Conservation (phyloP, 2,888 invertebrate species). For the Allolobophora icterica region DNA sequence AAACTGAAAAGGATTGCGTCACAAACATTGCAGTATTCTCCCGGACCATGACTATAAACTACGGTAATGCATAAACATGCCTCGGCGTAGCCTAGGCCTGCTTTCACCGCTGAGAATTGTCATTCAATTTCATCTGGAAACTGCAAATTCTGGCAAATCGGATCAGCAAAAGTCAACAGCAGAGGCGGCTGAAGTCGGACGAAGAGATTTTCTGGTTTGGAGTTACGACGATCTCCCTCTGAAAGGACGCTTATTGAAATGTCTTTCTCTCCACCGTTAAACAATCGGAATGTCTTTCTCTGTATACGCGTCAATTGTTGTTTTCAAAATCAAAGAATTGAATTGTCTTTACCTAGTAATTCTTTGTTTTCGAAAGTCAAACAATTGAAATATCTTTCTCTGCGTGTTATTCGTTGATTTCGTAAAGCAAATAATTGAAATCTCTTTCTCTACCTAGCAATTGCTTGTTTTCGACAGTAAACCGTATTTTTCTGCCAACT, state of each 20-base stretch:
- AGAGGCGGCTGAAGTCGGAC: neutral
- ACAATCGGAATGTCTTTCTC: neutral
- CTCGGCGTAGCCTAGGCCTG: neutral
- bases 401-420: too few species aligned
- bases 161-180: neutral
- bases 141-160: neutral
- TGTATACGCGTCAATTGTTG: neutral
- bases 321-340: neutral
- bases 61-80: neutral
- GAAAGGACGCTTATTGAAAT: neutral
- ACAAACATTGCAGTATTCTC: neutral
- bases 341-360: neutral
- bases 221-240: neutral
- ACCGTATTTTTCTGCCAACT: too few species aligned
- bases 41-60: neutral
- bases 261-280: neutral
- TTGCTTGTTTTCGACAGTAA: too few species aligned
- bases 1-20: neutral
- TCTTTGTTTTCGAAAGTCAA: neutral
- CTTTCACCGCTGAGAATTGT: neutral
- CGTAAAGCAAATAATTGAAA: too few species aligned
- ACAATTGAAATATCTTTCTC: too few species aligned
- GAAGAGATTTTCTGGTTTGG: neutral
- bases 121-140: conserved; percentile 10
- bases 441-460: too few species aligned